Evolutionary conservation across 2,113 vertebrate genomes (phyloP), one percentile per base, ranked within the genome.

Genomic region (Nipponia nippon): DNA sequence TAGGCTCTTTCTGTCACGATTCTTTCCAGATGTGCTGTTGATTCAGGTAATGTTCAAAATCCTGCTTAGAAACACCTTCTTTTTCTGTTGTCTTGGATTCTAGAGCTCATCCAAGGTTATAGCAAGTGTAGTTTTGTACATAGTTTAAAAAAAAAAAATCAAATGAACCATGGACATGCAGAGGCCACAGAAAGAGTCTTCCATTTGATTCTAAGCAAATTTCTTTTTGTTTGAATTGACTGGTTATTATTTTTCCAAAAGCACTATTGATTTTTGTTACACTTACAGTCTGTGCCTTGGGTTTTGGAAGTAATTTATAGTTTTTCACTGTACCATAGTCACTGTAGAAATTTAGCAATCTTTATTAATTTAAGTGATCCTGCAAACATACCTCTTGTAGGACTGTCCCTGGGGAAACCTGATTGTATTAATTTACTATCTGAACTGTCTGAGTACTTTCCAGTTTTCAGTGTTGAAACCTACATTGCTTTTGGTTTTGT

Each of bases 1-100:
- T 90, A 65, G 81, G 78, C 94, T 95, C 83, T 81, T 96, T 97
- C 76, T 93, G 62, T 89, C 55, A 72, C 59, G 27, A 97, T 98
- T 97, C 97, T 95, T 98, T 97, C 96, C 97, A 97, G 97, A 98
- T 98, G 96, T 97, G 93, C 82, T 96, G 40, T 78, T 62, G 53
- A 65, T 96, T 96, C 96, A 98, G 96, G 97, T 98, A 97, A 84
- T 81, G 82, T 92, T 95, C 81, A 93, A 97, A 97, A 93, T 67
- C 19, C 84, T 96, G 12, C 55, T 83, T 73, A 38, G 83, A 88
- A 81, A 66, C 19, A 17, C 77, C 63, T 19, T 52, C 80, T 49
- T 61, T 87, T 94, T 75, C 25, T 56, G 25, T 90, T 40, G 18
- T 76, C 73, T 63, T 95, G 90, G 44, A 81, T 85, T 94, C 52